Conservation (phyloP, 1,140 invertebrate genomes). For the Drosophila paulistorum region DNA sequence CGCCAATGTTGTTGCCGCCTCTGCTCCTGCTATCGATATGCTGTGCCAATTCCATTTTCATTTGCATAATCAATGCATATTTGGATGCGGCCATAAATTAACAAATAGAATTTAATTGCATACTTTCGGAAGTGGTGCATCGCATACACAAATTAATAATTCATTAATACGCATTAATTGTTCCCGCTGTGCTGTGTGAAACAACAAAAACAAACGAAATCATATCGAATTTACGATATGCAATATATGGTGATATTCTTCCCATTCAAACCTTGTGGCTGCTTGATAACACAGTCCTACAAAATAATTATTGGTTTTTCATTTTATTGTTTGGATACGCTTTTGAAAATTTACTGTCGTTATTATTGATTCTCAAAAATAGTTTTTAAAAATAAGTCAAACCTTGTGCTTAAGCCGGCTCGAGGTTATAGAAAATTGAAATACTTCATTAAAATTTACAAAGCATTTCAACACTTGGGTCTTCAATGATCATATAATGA, state of each 20-base stretch:
- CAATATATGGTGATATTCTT: not conserved
- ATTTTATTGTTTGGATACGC: no score
- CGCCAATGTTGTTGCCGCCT: conserved; percentile 6
- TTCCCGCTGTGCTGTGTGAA: conserved; percentile 15
- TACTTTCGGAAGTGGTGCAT: conserved; percentile 60
- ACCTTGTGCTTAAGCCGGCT: no score
- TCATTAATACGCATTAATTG: conserved; percentile 80
- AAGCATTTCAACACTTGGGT: no score
- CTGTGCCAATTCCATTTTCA: conserved; percentile 56
- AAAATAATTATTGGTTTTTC: not conserved
- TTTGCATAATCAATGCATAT: conserved; percentile 81
- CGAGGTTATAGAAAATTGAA: no score
- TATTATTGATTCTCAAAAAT: no score
- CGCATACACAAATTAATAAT: conserved; percentile 70
- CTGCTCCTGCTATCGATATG: conserved; percentile 20
- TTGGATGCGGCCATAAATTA: conserved; percentile 73
- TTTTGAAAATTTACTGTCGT: no score
- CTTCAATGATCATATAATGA: no score
- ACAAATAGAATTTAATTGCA: conserved; percentile 81
- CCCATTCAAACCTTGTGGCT: not conserved
- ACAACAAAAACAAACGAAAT: conserved; percentile 51
- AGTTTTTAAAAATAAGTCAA: no score
- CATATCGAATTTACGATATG: conserved; percentile 26
- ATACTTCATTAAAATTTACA: no score
- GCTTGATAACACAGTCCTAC: not conserved